These are phyloP conservation scores for Apamea epomidion DNA, from an alignment of 2,888 invertebrate genomes.

Conservation along the genomic window DNA sequence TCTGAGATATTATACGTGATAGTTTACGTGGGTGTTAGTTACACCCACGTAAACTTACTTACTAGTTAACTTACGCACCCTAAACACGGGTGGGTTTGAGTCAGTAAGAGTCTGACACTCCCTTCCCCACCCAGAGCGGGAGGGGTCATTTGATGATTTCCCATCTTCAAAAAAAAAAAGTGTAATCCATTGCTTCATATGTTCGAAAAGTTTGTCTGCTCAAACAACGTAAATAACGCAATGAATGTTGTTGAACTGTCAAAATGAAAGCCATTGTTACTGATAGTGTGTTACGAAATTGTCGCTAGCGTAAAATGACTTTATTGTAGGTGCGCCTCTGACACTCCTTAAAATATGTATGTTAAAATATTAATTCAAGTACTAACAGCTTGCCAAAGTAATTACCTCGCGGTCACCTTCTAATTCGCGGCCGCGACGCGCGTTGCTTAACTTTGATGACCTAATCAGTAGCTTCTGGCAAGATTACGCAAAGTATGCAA, in stretches of 20 bases:
- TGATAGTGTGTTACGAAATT: neutral
- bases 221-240: too few relatives aligned
- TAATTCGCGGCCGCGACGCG: slow-evolving; percentile 48
- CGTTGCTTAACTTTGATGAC: slow-evolving; percentile 49
- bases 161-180: too few relatives aligned
- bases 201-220: too few relatives aligned
- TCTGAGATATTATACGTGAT: too few relatives aligned
- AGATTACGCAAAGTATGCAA: slow-evolving; percentile 40
- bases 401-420: slow-evolving; percentile 51
- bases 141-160: too few relatives aligned
- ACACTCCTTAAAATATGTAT: neutral
- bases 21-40: too few relatives aligned
- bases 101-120: too few relatives aligned
- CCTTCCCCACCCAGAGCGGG: too few relatives aligned
- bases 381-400: slow-evolving; percentile 15
- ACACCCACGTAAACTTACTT: too few relatives aligned
- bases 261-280: neutral
- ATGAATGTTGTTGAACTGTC: neutral
- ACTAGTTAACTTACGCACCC: too few relatives aligned
- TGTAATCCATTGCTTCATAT: too few relatives aligned
- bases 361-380: slow-evolving; percentile 13
- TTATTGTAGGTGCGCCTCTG: neutral
- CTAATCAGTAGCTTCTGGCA: slow-evolving; percentile 25
- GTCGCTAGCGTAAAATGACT: neutral
- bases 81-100: too few relatives aligned